Percentiles rank a stretch among this genome's conserved stretches.
phyloP scores from a whole-genome alignment of 2,797 vertebrate species.

The Syngnathus acus region DNA sequence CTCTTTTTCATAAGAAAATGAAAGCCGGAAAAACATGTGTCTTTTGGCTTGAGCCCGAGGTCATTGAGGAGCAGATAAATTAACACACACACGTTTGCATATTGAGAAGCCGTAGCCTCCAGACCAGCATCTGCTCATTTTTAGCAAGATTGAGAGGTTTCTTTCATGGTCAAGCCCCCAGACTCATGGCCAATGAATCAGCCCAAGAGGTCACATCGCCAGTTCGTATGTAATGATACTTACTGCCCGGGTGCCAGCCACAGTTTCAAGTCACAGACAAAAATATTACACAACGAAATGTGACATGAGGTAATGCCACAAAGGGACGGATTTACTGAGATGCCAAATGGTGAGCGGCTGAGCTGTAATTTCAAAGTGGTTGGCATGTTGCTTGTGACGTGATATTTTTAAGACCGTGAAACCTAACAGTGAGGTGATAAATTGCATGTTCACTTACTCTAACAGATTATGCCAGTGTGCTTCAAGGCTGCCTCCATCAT shows the following conservation, averaged over 20 bases:
- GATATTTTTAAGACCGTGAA: neutral
- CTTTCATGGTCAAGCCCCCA: slow-evolving; percentile 49
- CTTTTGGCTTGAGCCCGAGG: slow-evolving; percentile 47
- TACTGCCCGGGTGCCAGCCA: slow-evolving; percentile 56
- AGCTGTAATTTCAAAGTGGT: neutral
- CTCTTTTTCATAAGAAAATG: slow-evolving; percentile 5
- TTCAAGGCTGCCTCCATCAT: too few relatives aligned
- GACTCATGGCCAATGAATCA: slow-evolving; percentile 63
- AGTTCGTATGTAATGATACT: slow-evolving; percentile 74
- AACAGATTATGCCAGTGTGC: too few relatives aligned
- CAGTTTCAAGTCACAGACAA: slow-evolving; percentile 21
- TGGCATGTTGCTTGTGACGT: neutral
- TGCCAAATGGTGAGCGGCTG: neutral
- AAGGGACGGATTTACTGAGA: neutral
- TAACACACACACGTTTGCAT: slow-evolving; percentile 65
- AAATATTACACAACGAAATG: slow-evolving; percentile 16
- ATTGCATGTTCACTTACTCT: too few relatives aligned
- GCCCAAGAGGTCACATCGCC: slow-evolving; percentile 59
- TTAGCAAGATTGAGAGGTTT: slow-evolving; percentile 66
- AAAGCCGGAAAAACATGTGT: slow-evolving; percentile 27
- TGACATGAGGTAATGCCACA: slow-evolving; percentile 10
- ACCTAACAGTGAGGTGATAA: neutral
- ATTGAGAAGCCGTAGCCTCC: slow-evolving; percentile 68
- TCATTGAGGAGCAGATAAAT: slow-evolving; percentile 69
- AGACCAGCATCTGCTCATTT: slow-evolving; percentile 51